phyloP scores from a whole-genome alignment of 2,888 invertebrate genomes.

The Crocallis elinguaria region DNA sequence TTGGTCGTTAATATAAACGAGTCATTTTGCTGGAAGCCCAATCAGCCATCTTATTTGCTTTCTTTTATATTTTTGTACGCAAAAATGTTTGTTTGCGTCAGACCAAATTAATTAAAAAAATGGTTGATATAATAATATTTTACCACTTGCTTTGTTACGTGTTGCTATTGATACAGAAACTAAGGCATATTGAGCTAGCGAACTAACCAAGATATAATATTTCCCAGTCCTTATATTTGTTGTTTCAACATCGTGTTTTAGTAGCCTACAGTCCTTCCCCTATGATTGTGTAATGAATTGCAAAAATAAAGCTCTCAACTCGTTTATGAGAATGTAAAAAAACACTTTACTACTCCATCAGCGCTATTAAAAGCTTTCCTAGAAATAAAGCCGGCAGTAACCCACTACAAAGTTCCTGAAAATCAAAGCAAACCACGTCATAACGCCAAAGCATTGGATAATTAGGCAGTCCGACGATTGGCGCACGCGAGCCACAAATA shows the following conservation, averaged over 20 bases:
- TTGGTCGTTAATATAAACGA: slow-evolving; percentile 79
- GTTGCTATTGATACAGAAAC: too few relatives aligned
- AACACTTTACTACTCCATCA: slow-evolving; percentile 7
- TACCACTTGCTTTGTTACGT: too few relatives aligned
- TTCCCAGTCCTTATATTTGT: too few relatives aligned
- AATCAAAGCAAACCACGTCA: slow-evolving; percentile 55
- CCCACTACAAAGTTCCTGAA: slow-evolving; percentile 34
- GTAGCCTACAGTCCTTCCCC: too few relatives aligned
- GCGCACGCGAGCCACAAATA: slow-evolving; percentile 79
- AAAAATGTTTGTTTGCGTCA: slow-evolving; percentile 23
- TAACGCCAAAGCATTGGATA: slow-evolving; percentile 56
- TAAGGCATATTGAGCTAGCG: too few relatives aligned
- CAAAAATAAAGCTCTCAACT: background rate
- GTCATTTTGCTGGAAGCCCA: slow-evolving; percentile 64
- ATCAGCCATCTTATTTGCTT: slow-evolving; percentile 54
- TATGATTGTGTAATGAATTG: too few relatives aligned
- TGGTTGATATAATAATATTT: background rate
- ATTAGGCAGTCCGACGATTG: slow-evolving; percentile 63
- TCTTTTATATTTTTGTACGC: slow-evolving; percentile 17
- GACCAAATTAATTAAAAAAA: slow-evolving; percentile 24
- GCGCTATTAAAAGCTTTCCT: slow-evolving; percentile 20
- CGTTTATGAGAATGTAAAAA: background rate
- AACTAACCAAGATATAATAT: too few relatives aligned
- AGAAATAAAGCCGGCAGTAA: slow-evolving; percentile 19
- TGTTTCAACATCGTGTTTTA: too few relatives aligned